phyloP scores from a whole-genome alignment of 2,113 vertebrate species.

The Menura novaehollandiae region DNA sequence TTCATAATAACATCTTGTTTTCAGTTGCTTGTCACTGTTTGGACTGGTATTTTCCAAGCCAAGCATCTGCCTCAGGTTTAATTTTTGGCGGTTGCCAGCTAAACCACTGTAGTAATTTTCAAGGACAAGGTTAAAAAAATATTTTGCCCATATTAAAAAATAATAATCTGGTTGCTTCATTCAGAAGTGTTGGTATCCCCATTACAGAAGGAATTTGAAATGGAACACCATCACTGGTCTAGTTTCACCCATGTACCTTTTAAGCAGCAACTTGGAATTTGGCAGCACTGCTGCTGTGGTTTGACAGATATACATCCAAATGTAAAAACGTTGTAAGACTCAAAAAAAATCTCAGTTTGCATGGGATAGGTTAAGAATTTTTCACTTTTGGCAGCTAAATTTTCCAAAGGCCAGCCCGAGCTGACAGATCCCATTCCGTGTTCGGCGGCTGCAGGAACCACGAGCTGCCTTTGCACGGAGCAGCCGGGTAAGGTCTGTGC shows the following conservation, averaged over 20 bases:
- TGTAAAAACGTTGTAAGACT: background rate
- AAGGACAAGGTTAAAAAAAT: constrained; percentile 40
- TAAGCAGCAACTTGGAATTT: background rate
- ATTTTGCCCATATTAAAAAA: constrained; percentile 42
- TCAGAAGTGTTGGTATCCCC: background rate
- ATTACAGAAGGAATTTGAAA: background rate
- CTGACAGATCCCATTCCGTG: fast-evolving
- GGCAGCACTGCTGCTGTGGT: background rate
- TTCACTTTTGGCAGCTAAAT: background rate
- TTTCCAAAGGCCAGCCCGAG: background rate
- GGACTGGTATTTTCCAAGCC: background rate
- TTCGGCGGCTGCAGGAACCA: background rate
- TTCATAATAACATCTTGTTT: background rate
- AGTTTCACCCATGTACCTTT: background rate
- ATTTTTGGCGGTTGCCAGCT: constrained; percentile 21
- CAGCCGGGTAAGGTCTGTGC: fast-evolving
- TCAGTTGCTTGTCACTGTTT: background rate
- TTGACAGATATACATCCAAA: constrained; percentile 17
- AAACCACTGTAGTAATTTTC: constrained; percentile 29
- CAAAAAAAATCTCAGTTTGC: background rate
- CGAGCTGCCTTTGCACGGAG: background rate
- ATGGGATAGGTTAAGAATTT: background rate
- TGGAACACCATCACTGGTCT: background rate
- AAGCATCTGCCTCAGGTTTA: constrained; percentile 34
- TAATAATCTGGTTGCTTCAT: background rate